Evolutionary conservation across 2,797 vertebrate species (phyloP), one percentile per base, ranked within the genome.

Genomic region (Hemibagrus guttatus): DNA sequence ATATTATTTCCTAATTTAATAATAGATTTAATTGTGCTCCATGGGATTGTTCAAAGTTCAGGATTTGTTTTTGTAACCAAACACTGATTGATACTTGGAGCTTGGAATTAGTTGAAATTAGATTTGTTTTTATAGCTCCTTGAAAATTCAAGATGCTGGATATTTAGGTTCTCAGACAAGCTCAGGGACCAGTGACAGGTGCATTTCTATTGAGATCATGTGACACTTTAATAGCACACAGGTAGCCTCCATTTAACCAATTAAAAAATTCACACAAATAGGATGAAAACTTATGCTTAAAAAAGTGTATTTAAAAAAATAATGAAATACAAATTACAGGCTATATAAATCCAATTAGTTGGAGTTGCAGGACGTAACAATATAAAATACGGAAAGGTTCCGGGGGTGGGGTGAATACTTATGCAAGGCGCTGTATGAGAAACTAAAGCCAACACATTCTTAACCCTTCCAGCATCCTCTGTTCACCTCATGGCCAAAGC

Each of bases 401-500:
- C 26, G 21, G 21, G 56, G 75, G 75, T 17, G 28, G 54, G 11
- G 31, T 80, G 58, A 63, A 46, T 46, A 17, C 59, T 63, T 81
- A 52, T 12, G n/a, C 59, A 64, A 46, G 14, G 59, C 39, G 11
- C 46, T 46, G 8, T 58, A 68, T 71, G 14, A 61, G 21, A 54
- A 82, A 85, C 79, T 39, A 35, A 56, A 42, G 78, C 21, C 61
- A 64, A 58, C 21, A 61, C 59, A 23, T 21, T 35, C 71, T 85
- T 82, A 81, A 88, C 84, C 87, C 75, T 80, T 85, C 68, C 61
- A 81, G 49, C 42, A 82, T 88, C 76, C 79, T 82, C 19, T 80
- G 75, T 87, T 89, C 81, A 76, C 69, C 90, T 85, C 85, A 81
- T 85, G 87, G 88, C 87, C 23, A 89, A 87, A 91, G 94, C 94